Percentiles rank a stretch among this genome's conserved stretches.
Conservation (phyloP, 2,888 invertebrate genomes). For the Panzeria rudis region DNA sequence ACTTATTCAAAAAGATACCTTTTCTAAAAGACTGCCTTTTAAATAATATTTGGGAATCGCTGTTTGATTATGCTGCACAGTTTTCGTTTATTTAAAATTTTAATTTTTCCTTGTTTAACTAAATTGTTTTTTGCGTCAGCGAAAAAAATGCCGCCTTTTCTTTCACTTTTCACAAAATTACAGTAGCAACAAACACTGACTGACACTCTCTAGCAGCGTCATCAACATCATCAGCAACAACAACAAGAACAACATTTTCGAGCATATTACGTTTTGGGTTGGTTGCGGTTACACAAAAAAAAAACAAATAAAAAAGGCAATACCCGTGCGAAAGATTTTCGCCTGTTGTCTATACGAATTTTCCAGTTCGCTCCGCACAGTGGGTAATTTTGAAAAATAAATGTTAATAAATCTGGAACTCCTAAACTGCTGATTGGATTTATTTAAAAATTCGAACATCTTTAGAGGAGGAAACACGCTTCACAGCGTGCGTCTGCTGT, state of each 20-base stretch:
- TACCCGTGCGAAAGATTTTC: constrained; percentile 34
- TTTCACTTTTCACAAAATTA: constrained; percentile 64
- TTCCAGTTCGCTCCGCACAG: constrained; percentile 7
- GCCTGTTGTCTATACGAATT: constrained; percentile 27
- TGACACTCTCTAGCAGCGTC: constrained; percentile 16
- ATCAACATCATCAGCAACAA: constrained; percentile 15
- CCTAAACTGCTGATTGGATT: too few relatives aligned
- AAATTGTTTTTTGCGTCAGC: constrained; percentile 43
- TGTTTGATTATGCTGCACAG: constrained; percentile 18
- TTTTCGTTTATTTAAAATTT: constrained; percentile 15
- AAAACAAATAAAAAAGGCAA: too few relatives aligned
- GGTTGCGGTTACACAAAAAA: constrained; percentile 10
- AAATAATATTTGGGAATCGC: constrained; percentile 25
- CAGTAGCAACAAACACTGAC: constrained; percentile 19
- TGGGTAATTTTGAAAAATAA: too few relatives aligned
- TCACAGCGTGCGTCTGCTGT: too few relatives aligned
- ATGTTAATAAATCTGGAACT: too few relatives aligned
- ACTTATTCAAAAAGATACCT: neutral
- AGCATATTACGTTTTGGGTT: constrained; percentile 34
- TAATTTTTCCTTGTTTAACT: constrained; percentile 34
- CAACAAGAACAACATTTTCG: constrained; percentile 1
- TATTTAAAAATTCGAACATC: too few relatives aligned
- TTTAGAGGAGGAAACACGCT: too few relatives aligned
- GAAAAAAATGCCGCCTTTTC: constrained; percentile 67
- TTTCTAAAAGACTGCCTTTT: neutral